Conservation (phyloP, 2,888 invertebrate species). For the Odontocolon sp. region DNA sequence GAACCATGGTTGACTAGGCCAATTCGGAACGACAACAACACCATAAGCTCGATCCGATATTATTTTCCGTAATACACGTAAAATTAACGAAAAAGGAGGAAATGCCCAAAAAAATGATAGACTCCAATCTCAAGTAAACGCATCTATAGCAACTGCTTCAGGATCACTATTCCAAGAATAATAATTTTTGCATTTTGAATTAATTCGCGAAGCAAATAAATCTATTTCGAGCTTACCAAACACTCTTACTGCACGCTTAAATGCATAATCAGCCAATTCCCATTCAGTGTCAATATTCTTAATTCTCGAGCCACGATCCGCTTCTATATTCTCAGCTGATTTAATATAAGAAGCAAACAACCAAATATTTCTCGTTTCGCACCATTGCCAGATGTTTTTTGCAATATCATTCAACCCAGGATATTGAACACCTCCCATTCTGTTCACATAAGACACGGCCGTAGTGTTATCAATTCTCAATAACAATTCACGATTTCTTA, state of each 20-base stretch:
- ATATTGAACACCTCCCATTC: too few species aligned
- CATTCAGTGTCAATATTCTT: conserved; percentile 58
- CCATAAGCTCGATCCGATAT: too few species aligned
- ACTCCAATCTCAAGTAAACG: not conserved
- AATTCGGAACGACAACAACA: too few species aligned
- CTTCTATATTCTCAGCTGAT: conserved; percentile 52
- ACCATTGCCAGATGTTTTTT: conserved; percentile 57
- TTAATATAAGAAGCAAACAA: conserved; percentile 54
- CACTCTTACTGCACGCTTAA: too few species aligned
- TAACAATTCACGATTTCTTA: not conserved
- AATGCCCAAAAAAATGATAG: too few species aligned
- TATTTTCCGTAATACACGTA: too few species aligned
- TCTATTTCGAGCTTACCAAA: too few species aligned
- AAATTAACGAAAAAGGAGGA: too few species aligned
- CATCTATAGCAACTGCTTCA: too few species aligned
- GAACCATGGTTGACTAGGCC: too few species aligned
- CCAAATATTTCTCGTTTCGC: conserved; percentile 45
- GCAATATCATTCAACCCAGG: conserved; percentile 52
- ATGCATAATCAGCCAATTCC: conserved; percentile 51
- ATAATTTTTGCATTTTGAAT: conserved; percentile 1
- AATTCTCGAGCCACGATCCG: conserved; percentile 51
- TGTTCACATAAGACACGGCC: too few species aligned
- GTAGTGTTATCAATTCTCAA: conserved; percentile 51
- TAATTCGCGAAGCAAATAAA: not conserved
- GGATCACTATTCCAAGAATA: too few species aligned